Conservation (phyloP, 2,888 invertebrate species). For the Acronicta leporina region DNA sequence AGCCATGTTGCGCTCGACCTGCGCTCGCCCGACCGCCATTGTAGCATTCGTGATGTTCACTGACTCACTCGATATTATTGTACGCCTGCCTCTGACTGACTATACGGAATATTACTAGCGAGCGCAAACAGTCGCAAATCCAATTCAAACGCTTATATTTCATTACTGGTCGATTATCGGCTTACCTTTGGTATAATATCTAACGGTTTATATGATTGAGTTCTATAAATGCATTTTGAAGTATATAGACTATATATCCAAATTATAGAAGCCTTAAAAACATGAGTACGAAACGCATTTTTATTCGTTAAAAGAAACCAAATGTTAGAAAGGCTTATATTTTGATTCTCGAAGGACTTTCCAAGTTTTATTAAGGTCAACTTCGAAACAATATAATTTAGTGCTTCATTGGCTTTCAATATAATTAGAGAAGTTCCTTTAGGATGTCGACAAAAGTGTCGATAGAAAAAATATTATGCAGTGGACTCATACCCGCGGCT, state of each 20-base stretch:
- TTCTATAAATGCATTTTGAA: no score
- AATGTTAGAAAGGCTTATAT: background rate
- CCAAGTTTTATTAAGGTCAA: slow-evolving; percentile 18
- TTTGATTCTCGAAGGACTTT: slow-evolving; percentile 16
- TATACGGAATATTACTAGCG: slow-evolving; percentile 47
- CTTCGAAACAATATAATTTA: slow-evolving; percentile 32
- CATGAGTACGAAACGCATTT: no score
- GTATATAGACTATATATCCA: no score
- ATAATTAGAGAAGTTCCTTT: slow-evolving; percentile 71
- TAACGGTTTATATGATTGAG: no score
- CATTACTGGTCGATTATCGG: slow-evolving; percentile 24
- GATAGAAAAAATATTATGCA: slow-evolving; percentile 77
- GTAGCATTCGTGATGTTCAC: slow-evolving; percentile 86
- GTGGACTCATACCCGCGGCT: slow-evolving; percentile 79
- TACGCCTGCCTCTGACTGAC: slow-evolving; percentile 56
- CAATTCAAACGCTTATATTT: slow-evolving; percentile 37
- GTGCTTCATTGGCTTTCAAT: slow-evolving; percentile 30
- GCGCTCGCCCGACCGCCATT: slow-evolving; percentile 89
- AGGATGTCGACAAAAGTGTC: slow-evolving; percentile 80
- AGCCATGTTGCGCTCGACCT: slow-evolving; percentile 89
- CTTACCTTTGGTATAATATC: slow-evolving; percentile 1
- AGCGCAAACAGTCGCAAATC: slow-evolving; percentile 35
- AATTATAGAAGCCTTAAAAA: no score
- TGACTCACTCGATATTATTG: slow-evolving; percentile 76
- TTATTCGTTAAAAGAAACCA: background rate